A percentile compares a stretch with the other conserved stretches of the same genome.
Evolutionary conservation across 2,797 vertebrate genomes (phyloP).

Genomic region (Erpetoichthys calabaricus): DNA sequence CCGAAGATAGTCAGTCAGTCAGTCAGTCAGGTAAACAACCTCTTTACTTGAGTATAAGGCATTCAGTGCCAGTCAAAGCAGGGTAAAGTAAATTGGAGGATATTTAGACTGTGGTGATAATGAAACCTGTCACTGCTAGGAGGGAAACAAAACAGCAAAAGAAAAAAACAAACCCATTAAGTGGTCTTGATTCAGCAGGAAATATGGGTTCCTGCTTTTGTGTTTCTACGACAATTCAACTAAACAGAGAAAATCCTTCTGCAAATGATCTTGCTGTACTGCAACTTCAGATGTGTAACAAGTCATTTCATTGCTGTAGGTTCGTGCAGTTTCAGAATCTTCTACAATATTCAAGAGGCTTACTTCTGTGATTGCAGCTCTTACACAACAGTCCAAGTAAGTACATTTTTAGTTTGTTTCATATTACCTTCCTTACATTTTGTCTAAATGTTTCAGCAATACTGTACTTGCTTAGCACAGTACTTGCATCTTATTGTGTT

Average conservation of each 20-base stretch:
- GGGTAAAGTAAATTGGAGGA: no score
- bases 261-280: not conserved
- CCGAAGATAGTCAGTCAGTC: no score
- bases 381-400: constrained; percentile 45
- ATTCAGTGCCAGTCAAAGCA: no score
- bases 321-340: not conserved
- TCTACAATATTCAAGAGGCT: constrained; percentile 44
- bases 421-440: not conserved
- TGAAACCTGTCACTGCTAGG: no score
- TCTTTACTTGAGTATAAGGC: no score
- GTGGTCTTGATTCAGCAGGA: not conserved
- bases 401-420: constrained; percentile 18
- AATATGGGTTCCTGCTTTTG: not conserved
- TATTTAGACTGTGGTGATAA: no score
- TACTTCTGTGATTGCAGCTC: constrained; percentile 44
- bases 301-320: not conserved
- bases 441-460: not conserved
- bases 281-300: no score
- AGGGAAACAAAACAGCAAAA: no score
- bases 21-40: no score
- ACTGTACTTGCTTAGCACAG: no score
- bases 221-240: not conserved
- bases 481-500: no score
- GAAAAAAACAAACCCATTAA: no score
- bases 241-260: not conserved